Base-by-base conservation (phyloP, 2,113 vertebrate species). In the Sitta europaea region DNA sequence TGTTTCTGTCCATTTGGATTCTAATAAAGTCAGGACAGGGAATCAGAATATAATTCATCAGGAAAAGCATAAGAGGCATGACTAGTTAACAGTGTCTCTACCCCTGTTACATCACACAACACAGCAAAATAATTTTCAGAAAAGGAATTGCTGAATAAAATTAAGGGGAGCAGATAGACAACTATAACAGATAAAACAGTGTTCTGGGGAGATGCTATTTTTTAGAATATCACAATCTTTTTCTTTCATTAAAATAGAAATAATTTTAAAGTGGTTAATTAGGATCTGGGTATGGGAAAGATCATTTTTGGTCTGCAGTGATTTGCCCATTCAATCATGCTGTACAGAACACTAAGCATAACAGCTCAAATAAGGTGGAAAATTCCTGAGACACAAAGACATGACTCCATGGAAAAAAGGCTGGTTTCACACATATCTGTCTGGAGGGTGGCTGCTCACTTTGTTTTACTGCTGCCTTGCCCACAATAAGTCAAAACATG, bases 291-390 rank as follows among this genome's bases (percentile, higher is more conserved):
- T 47, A 22, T 24, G 11, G 55, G 81, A 73, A 90, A 82, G 66
- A 86, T 68, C 29, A 23, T 93, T 96, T 93, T 81, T 22, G 20
- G 36, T 38, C 20, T 71, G n/a, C 51, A n/a, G 25, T 94, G 79
- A 94, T 97, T 97, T 81, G 51, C 59, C 54, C n/a, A 48, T 63
- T 92, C 58, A 88, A 40, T 97, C 73, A 81, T 38, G 38, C 48
- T 86, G 19, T 95, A 96, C 79, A 88, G 89, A 97, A 82, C 28
- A 80, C 29, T 27, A 70, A 92, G 43, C 33, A n/a, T 21, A 57
- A 82, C 38, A 86, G 18, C 55, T 91, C 86, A 92, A 97, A 90
- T 91, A 96, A 94, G 28, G 66, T 78, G 47, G 76, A 90, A 93
- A 87, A 79, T 92, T 92, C 67, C 50, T 68, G 72, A 87, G 54